Base-by-base conservation (phyloP, 2,888 invertebrate genomes). In the Dicranocentrus wangi region DNA sequence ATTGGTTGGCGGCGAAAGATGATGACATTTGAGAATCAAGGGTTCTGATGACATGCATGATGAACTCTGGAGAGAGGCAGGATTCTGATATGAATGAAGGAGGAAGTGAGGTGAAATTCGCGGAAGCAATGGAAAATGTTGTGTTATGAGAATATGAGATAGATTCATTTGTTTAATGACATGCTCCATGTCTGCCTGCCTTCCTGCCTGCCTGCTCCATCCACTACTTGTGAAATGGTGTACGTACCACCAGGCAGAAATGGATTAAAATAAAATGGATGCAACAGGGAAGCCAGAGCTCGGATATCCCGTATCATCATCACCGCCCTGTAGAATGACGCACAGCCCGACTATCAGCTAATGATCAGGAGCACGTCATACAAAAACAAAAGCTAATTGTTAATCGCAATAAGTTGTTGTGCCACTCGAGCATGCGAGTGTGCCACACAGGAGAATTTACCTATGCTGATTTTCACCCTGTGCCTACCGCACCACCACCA, bases 31-130 rank as follows among this genome's bases (percentile, higher is more conserved):
- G 28, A 58, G 25, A 68, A 39, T 28, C 65, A 55, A 69, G 5
- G n/a, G 63, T 77, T 69, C 69, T 61, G 69, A 77, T 77, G 77
- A 77, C 69, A 77, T 39, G 61, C 61, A 61, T 69, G 77, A 77
- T 69, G 69, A 76, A 76, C 68, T 68, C 55, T 65, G 21, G 47
- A 21, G 51, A 43, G 43, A 42, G 23, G 42, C 43, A 43, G 21
- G 8, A 27, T 58, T n/a, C 13, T 25, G 1, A 23, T 53, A 53
- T 2, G 43, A 3, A 43, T n/a, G 2, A 8, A 39, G 39, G 43
- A 43, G 8, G 58, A n/a, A n/a, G n/a, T n/a, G n/a, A n/a, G n/a
- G n/a, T n/a, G n/a, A n/a, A n/a, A 65, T 19, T 43, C 8, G 65
- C 43, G 47, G 63, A 47, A 42, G 25, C 28, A 51, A 43, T 25